Conservation (phyloP, 1,140 invertebrate species). For the Listronotus bonariensis region DNA sequence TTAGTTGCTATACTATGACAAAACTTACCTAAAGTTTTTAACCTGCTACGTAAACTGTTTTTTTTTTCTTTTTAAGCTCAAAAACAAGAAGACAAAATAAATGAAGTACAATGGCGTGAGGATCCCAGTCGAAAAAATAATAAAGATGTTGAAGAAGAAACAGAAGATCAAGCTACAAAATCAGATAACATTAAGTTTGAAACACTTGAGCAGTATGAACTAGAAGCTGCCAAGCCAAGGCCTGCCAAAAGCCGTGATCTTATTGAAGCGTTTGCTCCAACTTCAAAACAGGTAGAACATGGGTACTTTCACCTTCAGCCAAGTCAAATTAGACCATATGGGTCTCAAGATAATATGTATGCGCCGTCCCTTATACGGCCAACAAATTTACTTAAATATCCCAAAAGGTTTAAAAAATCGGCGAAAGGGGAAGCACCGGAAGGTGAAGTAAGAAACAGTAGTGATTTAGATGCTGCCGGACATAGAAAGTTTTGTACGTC, state of each 20-base stretch:
- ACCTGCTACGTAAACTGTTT: no score
- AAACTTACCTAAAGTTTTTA: no score
- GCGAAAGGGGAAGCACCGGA: background rate
- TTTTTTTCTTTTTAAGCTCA: constrained; percentile 10
- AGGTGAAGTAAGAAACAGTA: background rate
- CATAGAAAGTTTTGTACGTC: constrained; percentile 6
- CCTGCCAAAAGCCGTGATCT: constrained; percentile 18
- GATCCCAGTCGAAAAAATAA: background rate
- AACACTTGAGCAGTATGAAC: constrained; percentile 34
- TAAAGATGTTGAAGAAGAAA: background rate
- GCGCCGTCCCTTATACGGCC: constrained; percentile 18
- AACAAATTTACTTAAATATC: constrained; percentile 20
- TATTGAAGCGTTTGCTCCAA: constrained; percentile 7
- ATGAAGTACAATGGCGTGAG: constrained; percentile 23
- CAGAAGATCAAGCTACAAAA: constrained; percentile 1
- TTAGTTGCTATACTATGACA: no score
- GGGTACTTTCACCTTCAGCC: constrained; percentile 27
- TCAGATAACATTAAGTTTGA: constrained; percentile 11
- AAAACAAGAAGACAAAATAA: background rate
- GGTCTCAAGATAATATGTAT: constrained; percentile 30
- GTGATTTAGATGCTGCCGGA: background rate
- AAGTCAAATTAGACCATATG: constrained; percentile 31
- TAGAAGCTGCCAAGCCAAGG: constrained; percentile 27
- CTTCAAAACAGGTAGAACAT: background rate
- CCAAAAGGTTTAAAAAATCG: constrained; percentile 15